Evolutionary conservation across 2,797 vertebrate genomes (phyloP), one percentile per base, ranked within the genome.

Genomic region (Poeciliopsis paucimaculata): DNA sequence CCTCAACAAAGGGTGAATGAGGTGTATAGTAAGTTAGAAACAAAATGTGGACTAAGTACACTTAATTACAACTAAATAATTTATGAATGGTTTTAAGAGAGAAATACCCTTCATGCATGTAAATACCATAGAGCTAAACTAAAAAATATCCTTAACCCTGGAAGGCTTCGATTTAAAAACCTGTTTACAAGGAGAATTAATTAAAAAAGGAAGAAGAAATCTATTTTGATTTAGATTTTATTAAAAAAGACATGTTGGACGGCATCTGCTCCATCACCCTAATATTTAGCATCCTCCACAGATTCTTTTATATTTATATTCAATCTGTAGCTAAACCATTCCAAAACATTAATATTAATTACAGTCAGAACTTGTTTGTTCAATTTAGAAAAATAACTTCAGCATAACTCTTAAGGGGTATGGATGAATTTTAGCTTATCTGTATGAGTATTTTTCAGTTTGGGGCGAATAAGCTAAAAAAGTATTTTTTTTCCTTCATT

Each of bases 161-260:
- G 53, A 81, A 83, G n/a, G n/a, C 60, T 51, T 8, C 5, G 18
- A 51, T 53, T 53, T 53, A 53, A 53, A 57, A 28, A n/a, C n/a
- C 11, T n/a, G 9, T n/a, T 26, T 53, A 53, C 8, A 26, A 26
- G n/a, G 11, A 12, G 55, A 57, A 4, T n/a, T 57, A 28, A 57
- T 53, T 26, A 9, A 28, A n/a, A 57, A 57, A n/a, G 26, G 4
- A 55, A 55, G n/a, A 55, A n/a, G 0, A 57, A 57, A 57, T 57
- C n/a, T 57, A 12, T 57, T 28, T 57, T 57, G 5, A 28, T 57
- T 57, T 28, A n/a, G 10, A 57, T n/a, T 57, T 28, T 4, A n/a
- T 28, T 13, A 28, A 57, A 57, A 57, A 57, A 57, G 11, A 12
- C n/a, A 57, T n/a, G n/a, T 28, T 57, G n/a, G 10, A 28, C 0